Evolutionary conservation across 2,888 invertebrate species (phyloP).

Genomic region (Megamerina dolium): DNA sequence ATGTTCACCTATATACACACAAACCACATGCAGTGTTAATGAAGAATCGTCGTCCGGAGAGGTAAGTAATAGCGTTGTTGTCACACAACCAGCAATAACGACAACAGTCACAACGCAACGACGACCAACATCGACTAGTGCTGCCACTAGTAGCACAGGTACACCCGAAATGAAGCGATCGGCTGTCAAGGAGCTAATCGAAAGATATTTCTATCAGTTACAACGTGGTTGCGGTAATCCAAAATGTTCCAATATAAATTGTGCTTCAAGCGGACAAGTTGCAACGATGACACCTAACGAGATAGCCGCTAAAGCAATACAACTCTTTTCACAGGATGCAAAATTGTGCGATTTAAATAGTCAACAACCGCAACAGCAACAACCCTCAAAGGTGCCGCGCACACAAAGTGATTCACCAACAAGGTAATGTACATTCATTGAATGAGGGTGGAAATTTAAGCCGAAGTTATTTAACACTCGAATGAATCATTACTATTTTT

Average conservation of each 20-base stretch:
- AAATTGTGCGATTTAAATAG: constrained; percentile 63
- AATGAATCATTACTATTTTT: too few species aligned
- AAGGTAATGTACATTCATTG: constrained; percentile 11
- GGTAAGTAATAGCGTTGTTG: neutral
- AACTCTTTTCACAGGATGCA: constrained; percentile 79
- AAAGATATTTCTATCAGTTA: constrained; percentile 87
- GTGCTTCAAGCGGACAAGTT: constrained; percentile 86
- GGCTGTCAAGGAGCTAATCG: constrained; percentile 78
- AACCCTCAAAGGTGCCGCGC: constrained; percentile 42
- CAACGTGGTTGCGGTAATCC: constrained; percentile 87
- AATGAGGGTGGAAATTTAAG: neutral
- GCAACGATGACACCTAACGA: constrained; percentile 73
- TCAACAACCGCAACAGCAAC: constrained; percentile 47
- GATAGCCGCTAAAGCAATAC: constrained; percentile 84
- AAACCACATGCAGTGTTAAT: too few species aligned
- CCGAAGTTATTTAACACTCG: too few species aligned
- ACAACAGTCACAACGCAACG: constrained; percentile 9
- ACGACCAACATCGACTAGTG: constrained; percentile 11
- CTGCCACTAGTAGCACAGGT: constrained; percentile 3
- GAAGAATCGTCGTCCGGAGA: constrained; percentile 28
- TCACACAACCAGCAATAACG: constrained; percentile 20
- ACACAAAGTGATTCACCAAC: constrained; percentile 26
- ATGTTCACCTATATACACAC: too few species aligned
- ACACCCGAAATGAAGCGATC: constrained; percentile 61
- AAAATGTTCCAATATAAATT: constrained; percentile 78